Percentiles rank a stretch among this genome's conserved stretches.
Evolutionary conservation across 2,113 vertebrate genomes (phyloP).

Genomic region (Zingel zingel): DNA sequence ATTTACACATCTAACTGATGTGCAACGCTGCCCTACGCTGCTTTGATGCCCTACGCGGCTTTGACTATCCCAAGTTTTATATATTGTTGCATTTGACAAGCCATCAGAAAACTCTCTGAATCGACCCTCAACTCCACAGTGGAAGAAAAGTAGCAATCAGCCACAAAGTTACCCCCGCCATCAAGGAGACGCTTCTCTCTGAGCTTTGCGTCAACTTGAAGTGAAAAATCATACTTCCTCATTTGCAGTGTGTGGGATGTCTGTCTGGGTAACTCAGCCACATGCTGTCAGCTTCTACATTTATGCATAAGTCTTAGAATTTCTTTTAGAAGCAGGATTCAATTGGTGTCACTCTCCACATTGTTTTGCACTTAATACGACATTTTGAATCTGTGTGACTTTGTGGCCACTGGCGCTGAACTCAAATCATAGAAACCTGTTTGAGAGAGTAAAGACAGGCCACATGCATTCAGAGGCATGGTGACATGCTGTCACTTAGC

Average conservation of each 20-base stretch:
- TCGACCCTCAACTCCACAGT: conserved; percentile 7
- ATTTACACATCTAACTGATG: neutral
- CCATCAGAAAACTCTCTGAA: conserved; percentile 14
- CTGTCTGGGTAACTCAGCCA: conserved; percentile 48
- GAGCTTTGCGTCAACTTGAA: conserved; percentile 46
- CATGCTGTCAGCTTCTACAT: conserved; percentile 66
- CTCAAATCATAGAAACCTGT: conserved; percentile 41
- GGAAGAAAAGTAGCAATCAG: conserved; percentile 47
- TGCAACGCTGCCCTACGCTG: neutral
- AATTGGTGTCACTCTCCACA: conserved; percentile 43
- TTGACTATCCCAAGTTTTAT: neutral
- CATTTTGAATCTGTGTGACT: conserved; percentile 7
- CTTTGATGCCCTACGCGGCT: neutral
- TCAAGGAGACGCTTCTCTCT: conserved; percentile 43
- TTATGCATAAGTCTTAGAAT: conserved; percentile 63
- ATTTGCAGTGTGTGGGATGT: conserved; percentile 50
- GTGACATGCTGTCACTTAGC: conserved; percentile 63
- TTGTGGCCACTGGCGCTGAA: conserved; percentile 26
- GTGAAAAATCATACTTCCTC: conserved; percentile 51
- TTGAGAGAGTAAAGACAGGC: conserved; percentile 29
- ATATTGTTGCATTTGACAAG: conserved; percentile 9
- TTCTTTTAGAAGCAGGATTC: conserved; percentile 44
- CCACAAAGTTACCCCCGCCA: conserved; percentile 22
- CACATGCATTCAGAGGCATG: conserved; percentile 19
- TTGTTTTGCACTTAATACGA: conserved; percentile 43